Base-by-base conservation (phyloP, 2,797 vertebrate genomes). In the Falco columbarius region DNA sequence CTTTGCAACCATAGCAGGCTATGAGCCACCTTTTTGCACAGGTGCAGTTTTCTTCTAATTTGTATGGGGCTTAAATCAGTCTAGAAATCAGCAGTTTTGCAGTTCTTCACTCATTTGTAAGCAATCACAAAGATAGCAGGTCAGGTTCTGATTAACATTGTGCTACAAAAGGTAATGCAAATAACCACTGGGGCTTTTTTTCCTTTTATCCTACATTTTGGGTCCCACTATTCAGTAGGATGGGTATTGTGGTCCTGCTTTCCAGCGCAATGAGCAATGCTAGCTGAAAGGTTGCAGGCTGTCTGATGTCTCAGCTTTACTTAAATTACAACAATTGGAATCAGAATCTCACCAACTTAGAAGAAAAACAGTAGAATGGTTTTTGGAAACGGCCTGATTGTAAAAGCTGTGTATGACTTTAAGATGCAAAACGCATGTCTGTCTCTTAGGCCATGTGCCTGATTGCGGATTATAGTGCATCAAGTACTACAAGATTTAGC, bases 401-500 rank as follows among this genome's bases (percentile, higher is more conserved):
- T 52, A 38, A 73, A 84, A 58, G 70, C 52, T 76, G 34, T 68
- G 1, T 70, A 74, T 71, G 77, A 70, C 90, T 89, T 95, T 80
- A 92, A 90, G 83, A 76, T 56, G 38, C 8, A 56, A 51, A 93
- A 46, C 0, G 52, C n/a, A 3, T 46, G 74, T 27, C 85, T 95
- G 72, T 89, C 49, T 93, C 70, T 73, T 56, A 47, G 71, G 73
- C 80, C 88, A 47, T 77, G 83, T 89, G 96, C 36, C 80, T 93
- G 55, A 86, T 63, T 80, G 51, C 59, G 80, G 96, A 95, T 97
- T 97, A 96, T 23, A 59, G 42, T 92, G n/a, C 81, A 56, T 93
- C 74, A 92, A 94, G 86, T 68, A 65, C 86, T 76, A 56, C 71
- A 92, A 95, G 95, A 89, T 95, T 95, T 89, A 95, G 93, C 83